Evolutionary conservation across 2,888 invertebrate species (phyloP), one percentile per base, ranked within the genome.

Genomic region (Macaria notata): DNA sequence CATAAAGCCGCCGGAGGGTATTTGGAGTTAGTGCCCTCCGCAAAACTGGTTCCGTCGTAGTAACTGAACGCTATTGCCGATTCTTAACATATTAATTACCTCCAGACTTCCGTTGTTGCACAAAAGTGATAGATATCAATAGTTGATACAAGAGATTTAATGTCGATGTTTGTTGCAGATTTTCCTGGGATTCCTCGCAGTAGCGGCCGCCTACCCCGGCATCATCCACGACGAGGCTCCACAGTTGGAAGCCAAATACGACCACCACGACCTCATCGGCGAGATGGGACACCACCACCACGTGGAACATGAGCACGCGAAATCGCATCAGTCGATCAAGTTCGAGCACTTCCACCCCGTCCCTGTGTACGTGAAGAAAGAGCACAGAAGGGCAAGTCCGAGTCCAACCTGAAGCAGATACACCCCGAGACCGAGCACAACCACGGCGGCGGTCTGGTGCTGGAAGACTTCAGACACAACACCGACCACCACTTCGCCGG

Each of bases 301-400:
- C 62, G 86, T 94, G 38, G 93, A 94, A 64, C 93, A 94, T 68
- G 93, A 94, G 65, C 94, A 94, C 71, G 94, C 94, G 36, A 94
- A 94, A 65, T 94, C 94, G 44, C 94, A 94, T 73, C 94, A 95
- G 79, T 94, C 93, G 56, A 93, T 95, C 65, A 94, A 94, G 70
- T 93, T 94, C 66, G 94, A 94, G 75, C 94, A 94, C 74, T 94
- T 93, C 86, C 94, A 94, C 71, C 92, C 94, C 0, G 94, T 95
- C 1, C 94, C 94, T 1, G 94, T 94, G 0, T 94, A 94, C 80
- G 90, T 94, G 4, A 94, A 94, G 84, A 94, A 94, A 70, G 94
- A 94, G 71, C 93, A 94, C 81, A 92, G 72, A 92, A 93, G 68
- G 94, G 94, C 49, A 92, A 93, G 66, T 92, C 92, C 68, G 93